A percentile compares a stretch with the other conserved stretches of the same genome.
Evolutionary conservation across 2,888 invertebrate species (phyloP).

Genomic region (Ceriagrion tenellum): DNA sequence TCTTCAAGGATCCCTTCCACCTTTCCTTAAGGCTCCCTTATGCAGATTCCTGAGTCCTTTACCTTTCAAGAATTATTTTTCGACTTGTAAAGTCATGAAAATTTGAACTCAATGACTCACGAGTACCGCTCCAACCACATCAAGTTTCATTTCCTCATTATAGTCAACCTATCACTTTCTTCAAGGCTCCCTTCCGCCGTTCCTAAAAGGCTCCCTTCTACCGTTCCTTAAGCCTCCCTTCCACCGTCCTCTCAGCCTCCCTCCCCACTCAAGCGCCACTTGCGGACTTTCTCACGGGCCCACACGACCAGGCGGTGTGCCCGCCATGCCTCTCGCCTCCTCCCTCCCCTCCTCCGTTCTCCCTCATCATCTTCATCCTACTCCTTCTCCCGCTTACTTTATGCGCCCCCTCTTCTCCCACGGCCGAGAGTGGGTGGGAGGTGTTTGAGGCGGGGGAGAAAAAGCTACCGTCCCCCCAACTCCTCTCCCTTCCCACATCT

Average conservation of each 20-base stretch:
- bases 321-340: not conserved
- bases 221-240: slow-evolving; percentile 71
- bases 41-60: too few relatives aligned
- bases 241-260: slow-evolving; percentile 53
- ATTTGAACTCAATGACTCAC: too few relatives aligned
- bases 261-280: slow-evolving; percentile 65
- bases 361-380: slow-evolving; percentile 70
- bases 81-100: too few relatives aligned
- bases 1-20: too few relatives aligned
- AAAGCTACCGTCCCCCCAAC: slow-evolving; percentile 55
- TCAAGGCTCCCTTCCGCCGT: slow-evolving; percentile 76
- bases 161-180: slow-evolving; percentile 77
- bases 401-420: slow-evolving; percentile 71
- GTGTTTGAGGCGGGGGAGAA: too few relatives aligned
- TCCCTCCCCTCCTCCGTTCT: slow-evolving; percentile 62
- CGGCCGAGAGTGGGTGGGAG: slow-evolving; percentile 69
- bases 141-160: too few relatives aligned
- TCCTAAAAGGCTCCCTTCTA: slow-evolving; percentile 68
- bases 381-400: slow-evolving; percentile 70
- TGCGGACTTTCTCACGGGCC: slow-evolving; percentile 61
- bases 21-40: too few relatives aligned
- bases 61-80: too few relatives aligned
- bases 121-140: too few relatives aligned
- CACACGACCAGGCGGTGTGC: slow-evolving; percentile 63
- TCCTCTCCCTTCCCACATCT: slow-evolving; percentile 72